phyloP scores from a whole-genome alignment of 2,797 vertebrate genomes.

The Ibycter americanus region DNA sequence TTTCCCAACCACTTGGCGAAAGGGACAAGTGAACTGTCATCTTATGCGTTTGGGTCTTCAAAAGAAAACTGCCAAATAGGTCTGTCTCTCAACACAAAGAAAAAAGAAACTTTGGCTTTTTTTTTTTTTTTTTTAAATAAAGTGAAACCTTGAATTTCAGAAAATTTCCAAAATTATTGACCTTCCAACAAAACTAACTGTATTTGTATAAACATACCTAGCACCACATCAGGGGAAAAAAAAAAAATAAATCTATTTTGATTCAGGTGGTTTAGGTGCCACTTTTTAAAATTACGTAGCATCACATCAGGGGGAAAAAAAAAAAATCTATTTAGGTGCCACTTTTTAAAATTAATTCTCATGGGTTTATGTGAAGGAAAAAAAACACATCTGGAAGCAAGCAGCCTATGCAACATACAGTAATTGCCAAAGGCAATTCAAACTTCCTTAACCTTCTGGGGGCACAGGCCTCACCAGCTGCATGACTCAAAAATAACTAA shows the following conservation, averaged over 20 bases:
- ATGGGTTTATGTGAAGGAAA: neutral
- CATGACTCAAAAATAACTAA: constrained; percentile 12
- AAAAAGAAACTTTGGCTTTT: neutral
- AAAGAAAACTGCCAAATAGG: neutral
- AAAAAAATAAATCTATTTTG: no score
- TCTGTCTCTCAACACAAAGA: neutral
- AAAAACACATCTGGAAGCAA: constrained; percentile 24
- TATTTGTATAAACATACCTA: neutral
- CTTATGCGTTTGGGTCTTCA: neutral
- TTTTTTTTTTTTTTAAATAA: no score
- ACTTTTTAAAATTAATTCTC: neutral
- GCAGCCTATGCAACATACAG: neutral
- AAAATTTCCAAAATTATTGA: neutral
- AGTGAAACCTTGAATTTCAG: neutral
- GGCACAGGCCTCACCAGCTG: constrained; percentile 26
- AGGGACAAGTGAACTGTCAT: neutral
- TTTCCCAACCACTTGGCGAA: neutral
- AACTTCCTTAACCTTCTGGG: constrained; percentile 28
- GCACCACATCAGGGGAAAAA: no score
- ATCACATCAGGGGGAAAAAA: no score
- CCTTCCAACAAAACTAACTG: neutral
- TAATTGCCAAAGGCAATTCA: constrained; percentile 37
- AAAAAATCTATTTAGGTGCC: no score
- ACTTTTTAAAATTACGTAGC: neutral
- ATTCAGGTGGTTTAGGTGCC: no score